These are phyloP conservation scores for Cromileptes altivelis DNA, from an alignment of 2,113 vertebrate species.

Conservation along the genomic window DNA sequence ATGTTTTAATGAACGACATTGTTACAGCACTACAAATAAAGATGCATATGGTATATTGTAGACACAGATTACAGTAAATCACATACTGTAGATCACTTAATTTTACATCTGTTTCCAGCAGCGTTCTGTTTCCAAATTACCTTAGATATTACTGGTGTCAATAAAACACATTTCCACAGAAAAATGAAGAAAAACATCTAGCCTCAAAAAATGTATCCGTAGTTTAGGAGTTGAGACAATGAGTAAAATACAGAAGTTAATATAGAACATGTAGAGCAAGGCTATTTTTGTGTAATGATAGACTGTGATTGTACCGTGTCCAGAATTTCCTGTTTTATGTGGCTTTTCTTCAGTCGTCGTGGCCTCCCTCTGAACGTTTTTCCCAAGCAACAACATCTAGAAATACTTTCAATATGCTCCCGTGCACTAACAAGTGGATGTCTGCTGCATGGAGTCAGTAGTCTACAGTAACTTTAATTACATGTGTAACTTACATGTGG, in stretches of 20 bases:
- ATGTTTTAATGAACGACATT: no score
- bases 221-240: background rate
- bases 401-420: slow-evolving; percentile 4
- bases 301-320: background rate
- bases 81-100: background rate
- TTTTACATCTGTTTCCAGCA: background rate
- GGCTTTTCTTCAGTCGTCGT: background rate
- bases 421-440: background rate
- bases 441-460: background rate
- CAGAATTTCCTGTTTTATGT: slow-evolving; percentile 17
- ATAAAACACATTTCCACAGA: no score
- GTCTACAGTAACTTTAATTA: background rate
- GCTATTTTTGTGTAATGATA: slow-evolving; percentile 54
- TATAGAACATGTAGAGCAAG: background rate
- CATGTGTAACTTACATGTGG: background rate
- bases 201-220: background rate
- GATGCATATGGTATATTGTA: background rate
- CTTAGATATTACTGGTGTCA: background rate
- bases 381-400: background rate
- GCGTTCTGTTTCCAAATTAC: background rate
- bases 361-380: background rate
- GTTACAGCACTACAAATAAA: background rate
- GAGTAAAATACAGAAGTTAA: background rate
- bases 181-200: background rate
- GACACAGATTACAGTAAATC: background rate